Evolutionary conservation across 1,140 invertebrate species (phyloP), one percentile per base, ranked within the genome.

Genomic region (Hirudo medicinalis): DNA sequence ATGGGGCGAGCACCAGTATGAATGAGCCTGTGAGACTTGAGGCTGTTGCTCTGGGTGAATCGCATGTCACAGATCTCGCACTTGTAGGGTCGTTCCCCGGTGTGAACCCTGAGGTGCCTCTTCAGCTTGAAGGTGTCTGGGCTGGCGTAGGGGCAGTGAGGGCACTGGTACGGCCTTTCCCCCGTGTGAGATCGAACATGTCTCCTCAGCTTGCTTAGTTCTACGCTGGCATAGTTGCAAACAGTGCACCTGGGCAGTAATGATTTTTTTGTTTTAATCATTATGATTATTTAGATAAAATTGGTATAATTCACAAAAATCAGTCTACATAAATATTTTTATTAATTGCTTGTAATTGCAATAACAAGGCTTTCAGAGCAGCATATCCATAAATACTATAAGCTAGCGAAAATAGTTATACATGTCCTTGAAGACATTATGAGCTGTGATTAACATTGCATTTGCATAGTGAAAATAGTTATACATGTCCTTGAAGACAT

Each of bases 51-150:
- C 79, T 97, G 94, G 0, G 94, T 97, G 81, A 98, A 98, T 76
- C 91, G 75, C 68, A 77, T 73, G 70, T 86, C 82, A 80, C 94
- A 98, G 25, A 91, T 83, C 63, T 93, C 88, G 81, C 94, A 98
- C 17, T 88, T 87, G 80, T 97, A 97, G 0, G 94, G 94, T 25
- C 90, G 87, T 80, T 97, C 94, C 0, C 94, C 92, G 0, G 94
- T 97, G 80, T 98, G 94, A 0, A 96, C 93, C 27, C 94, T 86
- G 29, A 95, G 82, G 77, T 98, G 94, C 2, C 94, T 86, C 11
- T 94, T 86, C 0, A 98, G 82, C 83, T 97, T 97, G 81, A 97
- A 97, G 19, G 94, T 96, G 82, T 98, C 94, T 8, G 94, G 94
- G 78, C 91, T 95, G 22, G 94, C 94, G 79, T 98, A 98, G 4